Evolutionary conservation across 2,888 invertebrate genomes (phyloP).

Genomic region (Pyrrhosoma nymphula): DNA sequence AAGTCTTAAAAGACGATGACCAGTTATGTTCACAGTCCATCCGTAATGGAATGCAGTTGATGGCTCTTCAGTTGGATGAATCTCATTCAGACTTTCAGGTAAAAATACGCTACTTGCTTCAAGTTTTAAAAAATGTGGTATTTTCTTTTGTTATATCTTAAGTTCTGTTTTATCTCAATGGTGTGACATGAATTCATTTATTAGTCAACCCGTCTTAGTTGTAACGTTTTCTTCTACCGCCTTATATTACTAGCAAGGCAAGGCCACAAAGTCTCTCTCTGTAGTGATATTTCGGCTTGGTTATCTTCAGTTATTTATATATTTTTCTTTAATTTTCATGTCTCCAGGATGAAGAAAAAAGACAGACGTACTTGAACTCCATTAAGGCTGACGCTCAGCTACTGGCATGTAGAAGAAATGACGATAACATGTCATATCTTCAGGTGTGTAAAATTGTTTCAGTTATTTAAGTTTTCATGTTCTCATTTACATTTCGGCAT

Average conservation of each 20-base stretch:
- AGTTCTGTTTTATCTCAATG: no score
- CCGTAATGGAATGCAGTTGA: slow-evolving; percentile 85
- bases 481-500: no score
- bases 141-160: no score
- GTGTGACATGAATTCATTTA: no score
- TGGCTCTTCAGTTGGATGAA: slow-evolving; percentile 81
- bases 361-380: slow-evolving; percentile 69
- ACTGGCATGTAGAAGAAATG: slow-evolving; percentile 69
- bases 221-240: no score
- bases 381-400: slow-evolving; percentile 71
- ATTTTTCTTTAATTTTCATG: background rate
- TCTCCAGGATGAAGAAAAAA: slow-evolving; percentile 67
- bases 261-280: no score
- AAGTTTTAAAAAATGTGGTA: background rate
- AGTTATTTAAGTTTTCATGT: no score
- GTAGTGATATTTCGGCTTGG: no score
- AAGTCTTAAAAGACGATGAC: slow-evolving; percentile 81
- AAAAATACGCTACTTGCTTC: slow-evolving; percentile 69
- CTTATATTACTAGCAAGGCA: no score
- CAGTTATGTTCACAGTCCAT: slow-evolving; percentile 82
- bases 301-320: no score
- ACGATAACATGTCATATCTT: slow-evolving; percentile 74
- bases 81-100: slow-evolving; percentile 76
- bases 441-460: slow-evolving; percentile 77
- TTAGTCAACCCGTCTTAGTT: no score